Conservation (phyloP, 2,888 invertebrate species). For the Cactoblastis cactorum region DNA sequence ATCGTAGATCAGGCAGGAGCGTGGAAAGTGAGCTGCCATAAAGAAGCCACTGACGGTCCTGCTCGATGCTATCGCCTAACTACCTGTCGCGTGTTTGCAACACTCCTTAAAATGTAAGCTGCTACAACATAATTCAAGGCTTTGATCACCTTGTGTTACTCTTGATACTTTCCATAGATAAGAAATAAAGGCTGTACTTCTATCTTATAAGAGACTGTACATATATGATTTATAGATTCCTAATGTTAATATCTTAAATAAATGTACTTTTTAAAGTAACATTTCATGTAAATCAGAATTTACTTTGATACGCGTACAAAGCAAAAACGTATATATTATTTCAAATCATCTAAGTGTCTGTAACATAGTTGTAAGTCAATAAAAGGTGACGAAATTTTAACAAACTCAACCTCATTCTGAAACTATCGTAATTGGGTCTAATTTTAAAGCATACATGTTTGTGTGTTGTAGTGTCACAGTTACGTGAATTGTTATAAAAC, state of each 20-base stretch:
- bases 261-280: too few species aligned
- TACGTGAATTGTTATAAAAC: conserved; percentile 46
- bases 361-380: background rate
- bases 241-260: too few species aligned
- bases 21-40: conserved; percentile 59
- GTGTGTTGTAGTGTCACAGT: conserved; percentile 29
- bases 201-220: background rate
- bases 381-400: background rate
- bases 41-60: conserved; percentile 55
- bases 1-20: conserved; percentile 47
- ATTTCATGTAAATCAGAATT: too few species aligned
- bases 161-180: background rate
- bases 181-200: background rate
- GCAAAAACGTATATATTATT: too few species aligned
- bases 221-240: too few species aligned
- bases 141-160: background rate
- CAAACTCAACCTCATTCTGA: conserved; percentile 15
- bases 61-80: conserved; percentile 63
- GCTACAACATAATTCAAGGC: conserved; percentile 20
- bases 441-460: conserved; percentile 21
- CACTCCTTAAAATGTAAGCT: conserved; percentile 38
- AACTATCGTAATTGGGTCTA: conserved; percentile 10
- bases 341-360: too few species aligned
- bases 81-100: conserved; percentile 52
- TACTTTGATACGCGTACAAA: too few species aligned